A percentile compares a stretch with the other conserved stretches of the same genome.
phyloP scores from a whole-genome alignment of 2,113 vertebrate genomes.

The Cichladusa arquata region DNA sequence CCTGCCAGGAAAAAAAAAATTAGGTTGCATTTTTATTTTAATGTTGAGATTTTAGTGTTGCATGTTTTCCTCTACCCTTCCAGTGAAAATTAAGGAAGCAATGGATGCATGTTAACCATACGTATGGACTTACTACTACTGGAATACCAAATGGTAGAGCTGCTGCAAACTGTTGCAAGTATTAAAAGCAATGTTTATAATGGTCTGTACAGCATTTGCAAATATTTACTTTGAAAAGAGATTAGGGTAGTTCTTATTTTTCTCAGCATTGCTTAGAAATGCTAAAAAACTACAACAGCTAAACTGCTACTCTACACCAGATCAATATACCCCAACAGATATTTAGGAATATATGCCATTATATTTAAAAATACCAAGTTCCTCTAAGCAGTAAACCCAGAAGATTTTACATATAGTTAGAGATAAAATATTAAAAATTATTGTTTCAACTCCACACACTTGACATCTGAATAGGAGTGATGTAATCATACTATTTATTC shows the following conservation, averaged over 20 bases:
- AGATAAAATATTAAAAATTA: constrained; percentile 64
- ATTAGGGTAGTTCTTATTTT: constrained; percentile 55
- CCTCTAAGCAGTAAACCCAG: constrained; percentile 65
- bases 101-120: constrained; percentile 29
- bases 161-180: constrained; percentile 34
- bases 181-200: constrained; percentile 48
- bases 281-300: constrained; percentile 70
- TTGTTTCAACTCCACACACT: constrained; percentile 70
- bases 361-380: constrained; percentile 74
- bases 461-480: constrained; percentile 67
- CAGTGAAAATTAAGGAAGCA: constrained; percentile 56
- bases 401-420: constrained; percentile 71
- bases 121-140: constrained; percentile 6
- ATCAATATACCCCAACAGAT: constrained; percentile 68
- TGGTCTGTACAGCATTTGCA: constrained; percentile 57
- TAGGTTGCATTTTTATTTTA: background rate
- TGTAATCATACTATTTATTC: constrained; percentile 72
- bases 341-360: constrained; percentile 70
- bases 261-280: constrained; percentile 70
- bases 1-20: constrained; percentile 4
- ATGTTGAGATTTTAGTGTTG: background rate
- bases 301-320: constrained; percentile 69
- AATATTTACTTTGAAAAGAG: constrained; percentile 58
- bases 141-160: constrained; percentile 48
- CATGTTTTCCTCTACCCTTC: constrained; percentile 8